Percentiles rank a stretch among this genome's conserved stretches.
These are phyloP conservation scores for Brachionus manjavacas DNA, from an alignment of 1,140 invertebrate genomes.

Conservation along the genomic window DNA sequence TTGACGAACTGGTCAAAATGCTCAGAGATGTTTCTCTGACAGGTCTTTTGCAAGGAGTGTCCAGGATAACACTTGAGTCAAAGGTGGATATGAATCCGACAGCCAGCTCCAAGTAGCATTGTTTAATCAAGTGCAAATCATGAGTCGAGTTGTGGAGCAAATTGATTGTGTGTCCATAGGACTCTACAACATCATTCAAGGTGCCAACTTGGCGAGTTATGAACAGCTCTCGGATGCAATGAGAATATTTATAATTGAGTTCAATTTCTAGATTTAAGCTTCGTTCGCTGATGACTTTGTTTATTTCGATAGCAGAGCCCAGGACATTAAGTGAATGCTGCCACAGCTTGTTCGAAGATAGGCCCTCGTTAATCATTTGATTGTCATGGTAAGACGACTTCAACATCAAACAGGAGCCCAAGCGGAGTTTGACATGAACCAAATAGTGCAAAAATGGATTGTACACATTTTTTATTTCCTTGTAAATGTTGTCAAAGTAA, in stretches of 20 bases:
- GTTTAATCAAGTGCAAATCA: slow-evolving; percentile 10
- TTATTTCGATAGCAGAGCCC: background rate
- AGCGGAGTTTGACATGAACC: background rate
- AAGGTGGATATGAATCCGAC: slow-evolving; percentile 30
- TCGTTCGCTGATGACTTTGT: background rate
- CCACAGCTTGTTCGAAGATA: background rate
- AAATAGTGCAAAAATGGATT: slow-evolving; percentile 29
- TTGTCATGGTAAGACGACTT: slow-evolving; percentile 9
- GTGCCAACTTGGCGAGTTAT: background rate
- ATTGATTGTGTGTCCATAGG: slow-evolving; percentile 28
- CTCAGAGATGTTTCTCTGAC: background rate
- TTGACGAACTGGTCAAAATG: background rate
- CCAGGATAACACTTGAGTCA: background rate
- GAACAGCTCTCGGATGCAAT: slow-evolving; percentile 21
- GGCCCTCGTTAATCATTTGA: background rate
- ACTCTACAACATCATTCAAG: background rate
- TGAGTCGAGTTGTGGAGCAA: background rate
- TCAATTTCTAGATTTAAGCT: slow-evolving; percentile 16
- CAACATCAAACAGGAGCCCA: slow-evolving; percentile 19
- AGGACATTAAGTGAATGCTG: background rate
- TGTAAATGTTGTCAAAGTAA: background rate
- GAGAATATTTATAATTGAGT: slow-evolving; percentile 23
- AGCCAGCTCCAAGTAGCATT: slow-evolving; percentile 31
- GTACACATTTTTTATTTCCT: slow-evolving; percentile 36
- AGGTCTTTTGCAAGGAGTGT: background rate